Evolutionary conservation across 2,113 vertebrate species (phyloP).

Genomic region (Solea solea): DNA sequence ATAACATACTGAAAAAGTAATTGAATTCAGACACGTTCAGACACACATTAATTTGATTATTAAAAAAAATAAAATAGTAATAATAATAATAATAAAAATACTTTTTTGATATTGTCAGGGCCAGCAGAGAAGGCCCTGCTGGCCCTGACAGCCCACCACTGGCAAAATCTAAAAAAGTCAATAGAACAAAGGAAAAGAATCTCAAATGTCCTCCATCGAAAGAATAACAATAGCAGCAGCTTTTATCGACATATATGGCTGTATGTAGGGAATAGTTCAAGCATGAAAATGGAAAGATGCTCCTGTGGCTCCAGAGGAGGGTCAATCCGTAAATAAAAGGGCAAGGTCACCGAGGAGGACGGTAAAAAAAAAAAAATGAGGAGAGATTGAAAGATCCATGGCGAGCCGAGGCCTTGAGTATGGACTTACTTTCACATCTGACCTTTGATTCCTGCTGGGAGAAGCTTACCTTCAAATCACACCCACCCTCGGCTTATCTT

Average conservation of each 20-base stretch:
- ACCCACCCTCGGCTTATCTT: conserved; percentile 1
- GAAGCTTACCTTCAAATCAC: conserved; percentile 1
- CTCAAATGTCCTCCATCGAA: background rate
- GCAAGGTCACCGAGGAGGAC: conserved; percentile 37
- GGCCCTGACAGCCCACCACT: too few species aligned
- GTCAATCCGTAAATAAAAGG: conserved; percentile 34
- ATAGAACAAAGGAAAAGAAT: background rate
- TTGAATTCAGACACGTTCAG: too few species aligned
- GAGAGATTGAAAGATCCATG: background rate
- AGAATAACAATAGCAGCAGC: background rate
- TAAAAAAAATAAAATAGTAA: too few species aligned
- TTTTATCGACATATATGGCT: background rate
- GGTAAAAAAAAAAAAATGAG: background rate
- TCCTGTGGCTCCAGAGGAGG: background rate
- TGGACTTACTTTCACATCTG: conserved; percentile 6
- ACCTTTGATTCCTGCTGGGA: conserved; percentile 35
- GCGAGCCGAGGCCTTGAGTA: background rate
- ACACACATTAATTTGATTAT: too few species aligned
- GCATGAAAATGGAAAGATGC: background rate
- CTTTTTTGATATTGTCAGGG: too few species aligned
- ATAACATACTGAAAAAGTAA: too few species aligned
- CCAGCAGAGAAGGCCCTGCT: too few species aligned
- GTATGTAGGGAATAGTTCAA: background rate
- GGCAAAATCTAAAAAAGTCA: too few species aligned
- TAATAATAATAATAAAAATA: too few species aligned